These are phyloP conservation scores for Empidonax alnorum DNA, from an alignment of 2,113 vertebrate genomes.

Conservation along the genomic window DNA sequence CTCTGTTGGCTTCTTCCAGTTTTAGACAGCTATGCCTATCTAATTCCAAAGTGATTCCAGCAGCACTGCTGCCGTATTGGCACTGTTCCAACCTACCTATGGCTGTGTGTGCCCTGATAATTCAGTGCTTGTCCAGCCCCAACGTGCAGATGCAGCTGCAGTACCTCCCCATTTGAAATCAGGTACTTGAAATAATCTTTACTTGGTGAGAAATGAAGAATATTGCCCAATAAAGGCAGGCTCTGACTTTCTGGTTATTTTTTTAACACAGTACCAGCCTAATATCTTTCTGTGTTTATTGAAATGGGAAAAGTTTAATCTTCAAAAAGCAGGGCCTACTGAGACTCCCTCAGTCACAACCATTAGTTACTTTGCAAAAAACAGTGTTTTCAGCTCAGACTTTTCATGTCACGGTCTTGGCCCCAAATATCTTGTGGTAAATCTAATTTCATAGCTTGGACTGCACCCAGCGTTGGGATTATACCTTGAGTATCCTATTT, in stretches of 20 bases:
- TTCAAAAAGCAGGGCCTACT: background rate
- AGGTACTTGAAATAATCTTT: background rate
- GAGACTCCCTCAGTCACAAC: background rate
- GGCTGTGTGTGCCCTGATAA: background rate
- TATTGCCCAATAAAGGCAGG: background rate
- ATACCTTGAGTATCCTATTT: background rate
- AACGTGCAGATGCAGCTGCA: background rate
- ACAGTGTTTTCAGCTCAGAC: background rate
- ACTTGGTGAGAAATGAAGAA: background rate
- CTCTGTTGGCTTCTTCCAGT: background rate
- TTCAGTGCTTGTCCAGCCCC: background rate
- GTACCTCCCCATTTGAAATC: background rate
- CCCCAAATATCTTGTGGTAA: background rate
- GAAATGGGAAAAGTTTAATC: background rate
- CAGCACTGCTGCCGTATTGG: background rate
- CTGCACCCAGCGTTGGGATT: background rate
- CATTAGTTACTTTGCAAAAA: background rate
- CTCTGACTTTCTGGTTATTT: background rate
- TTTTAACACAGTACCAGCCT: background rate
- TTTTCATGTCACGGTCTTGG: background rate
- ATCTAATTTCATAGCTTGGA: background rate
- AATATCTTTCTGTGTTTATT: background rate
- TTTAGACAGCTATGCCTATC: background rate
- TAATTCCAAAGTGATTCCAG: background rate
- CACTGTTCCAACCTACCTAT: rapidly evolving